Evolutionary conservation across 2,797 vertebrate genomes (phyloP).

Genomic region (Cryptoprocta ferox): DNA sequence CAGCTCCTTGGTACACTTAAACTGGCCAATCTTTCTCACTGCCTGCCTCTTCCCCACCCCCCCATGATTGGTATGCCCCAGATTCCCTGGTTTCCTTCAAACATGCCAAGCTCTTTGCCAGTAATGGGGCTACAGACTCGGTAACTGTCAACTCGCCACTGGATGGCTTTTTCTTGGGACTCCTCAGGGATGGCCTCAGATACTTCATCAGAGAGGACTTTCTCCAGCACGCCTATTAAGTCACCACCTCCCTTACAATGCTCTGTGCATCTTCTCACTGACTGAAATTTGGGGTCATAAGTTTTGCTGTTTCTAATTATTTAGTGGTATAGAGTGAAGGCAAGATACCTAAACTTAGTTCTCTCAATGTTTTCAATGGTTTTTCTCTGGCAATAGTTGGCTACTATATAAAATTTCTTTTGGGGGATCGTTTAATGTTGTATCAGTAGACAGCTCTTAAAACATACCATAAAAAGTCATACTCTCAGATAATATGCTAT

Average conservation of each 20-base stretch:
- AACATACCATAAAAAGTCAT: conserved; percentile 59
- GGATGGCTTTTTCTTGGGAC: no score
- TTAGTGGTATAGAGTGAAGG: background rate
- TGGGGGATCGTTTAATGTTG: background rate
- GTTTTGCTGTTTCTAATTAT: background rate
- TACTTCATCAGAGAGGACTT: background rate
- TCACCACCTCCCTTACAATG: background rate
- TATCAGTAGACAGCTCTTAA: background rate
- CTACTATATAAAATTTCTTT: background rate
- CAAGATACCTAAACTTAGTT: background rate
- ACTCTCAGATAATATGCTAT: conserved; percentile 27
- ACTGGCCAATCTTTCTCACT: background rate
- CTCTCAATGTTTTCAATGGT: background rate
- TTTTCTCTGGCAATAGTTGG: background rate
- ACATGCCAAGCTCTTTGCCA: background rate
- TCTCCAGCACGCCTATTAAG: background rate
- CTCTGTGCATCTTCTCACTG: background rate
- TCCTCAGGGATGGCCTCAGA: background rate
- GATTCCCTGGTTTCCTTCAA: background rate
- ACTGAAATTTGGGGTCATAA: background rate
- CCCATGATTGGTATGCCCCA: fast-evolving
- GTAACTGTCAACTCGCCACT: fast-evolving
- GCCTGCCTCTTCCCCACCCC: fast-evolving
- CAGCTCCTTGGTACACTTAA: fast-evolving
- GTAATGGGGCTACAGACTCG: background rate